These are phyloP conservation scores for Mormyrops boulengeri DNA, from an alignment of 2,797 vertebrate species.

Conservation along the genomic window DNA sequence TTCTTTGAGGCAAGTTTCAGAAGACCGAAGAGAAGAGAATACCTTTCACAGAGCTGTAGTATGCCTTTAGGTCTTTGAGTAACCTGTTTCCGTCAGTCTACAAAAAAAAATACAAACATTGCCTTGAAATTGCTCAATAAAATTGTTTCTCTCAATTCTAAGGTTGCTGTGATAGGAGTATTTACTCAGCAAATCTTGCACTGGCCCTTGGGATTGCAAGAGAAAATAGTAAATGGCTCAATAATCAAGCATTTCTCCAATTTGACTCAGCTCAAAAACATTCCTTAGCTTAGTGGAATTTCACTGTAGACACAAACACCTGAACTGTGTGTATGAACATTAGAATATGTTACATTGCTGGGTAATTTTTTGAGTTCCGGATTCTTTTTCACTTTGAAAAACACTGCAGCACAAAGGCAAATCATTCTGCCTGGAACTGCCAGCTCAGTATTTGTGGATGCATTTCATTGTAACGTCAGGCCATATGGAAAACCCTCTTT, in stretches of 20 bases:
- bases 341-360: not conserved
- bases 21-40: not conserved
- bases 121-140: not conserved
- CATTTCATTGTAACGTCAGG: not conserved
- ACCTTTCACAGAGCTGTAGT: slow-evolving; percentile 81
- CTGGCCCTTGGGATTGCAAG: not conserved
- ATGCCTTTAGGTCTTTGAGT: slow-evolving; percentile 81
- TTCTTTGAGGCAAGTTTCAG: not conserved
- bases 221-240: not conserved
- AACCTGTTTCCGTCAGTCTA: slow-evolving; percentile 80
- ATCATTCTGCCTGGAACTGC: not conserved
- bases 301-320: not conserved
- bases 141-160: not conserved
- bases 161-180: not conserved
- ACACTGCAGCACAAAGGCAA: not conserved
- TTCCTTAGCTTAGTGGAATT: not conserved
- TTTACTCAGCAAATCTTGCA: not conserved
- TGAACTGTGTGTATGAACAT: not conserved
- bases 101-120: slow-evolving; percentile 25
- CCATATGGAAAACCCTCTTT: not conserved
- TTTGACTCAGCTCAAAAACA: not conserved
- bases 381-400: not conserved
- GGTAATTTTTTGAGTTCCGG: not conserved
- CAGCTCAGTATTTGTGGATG: not conserved
- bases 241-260: not conserved